A percentile compares a stretch with the other conserved stretches of the same genome.
These are phyloP conservation scores for Cheumatopsyche charites DNA, from an alignment of 1,140 invertebrate genomes.

Conservation along the genomic window DNA sequence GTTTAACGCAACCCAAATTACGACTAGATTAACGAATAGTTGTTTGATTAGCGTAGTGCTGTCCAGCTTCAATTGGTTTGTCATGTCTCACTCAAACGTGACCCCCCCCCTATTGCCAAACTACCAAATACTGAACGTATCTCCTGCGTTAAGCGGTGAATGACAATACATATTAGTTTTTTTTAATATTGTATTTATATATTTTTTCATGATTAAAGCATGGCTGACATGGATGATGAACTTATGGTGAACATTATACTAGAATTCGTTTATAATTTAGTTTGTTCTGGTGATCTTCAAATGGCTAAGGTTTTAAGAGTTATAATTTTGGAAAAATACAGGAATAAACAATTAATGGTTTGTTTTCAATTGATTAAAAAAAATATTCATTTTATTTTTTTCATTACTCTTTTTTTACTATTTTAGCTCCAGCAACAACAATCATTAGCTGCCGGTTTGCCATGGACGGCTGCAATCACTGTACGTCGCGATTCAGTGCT, in stretches of 20 bases:
- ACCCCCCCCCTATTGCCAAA: no score
- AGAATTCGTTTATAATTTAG: slow-evolving; percentile 90
- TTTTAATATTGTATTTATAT: slow-evolving; percentile 5
- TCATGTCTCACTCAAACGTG: no score
- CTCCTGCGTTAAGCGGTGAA: no score
- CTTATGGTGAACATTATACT: slow-evolving; percentile 75
- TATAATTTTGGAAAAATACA: slow-evolving; percentile 90
- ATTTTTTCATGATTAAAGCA: slow-evolving; percentile 61
- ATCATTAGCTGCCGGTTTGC: slow-evolving; percentile 1
- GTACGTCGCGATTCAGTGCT: slow-evolving; percentile 76
- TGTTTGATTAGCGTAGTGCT: neutral
- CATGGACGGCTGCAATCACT: slow-evolving; percentile 57
- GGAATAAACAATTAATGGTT: slow-evolving; percentile 64
- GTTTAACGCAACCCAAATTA: no score
- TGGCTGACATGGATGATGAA: slow-evolving; percentile 79
- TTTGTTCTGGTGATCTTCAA: slow-evolving; percentile 83
- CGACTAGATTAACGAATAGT: neutral
- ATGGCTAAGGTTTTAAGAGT: slow-evolving; percentile 88
- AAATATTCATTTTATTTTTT: no score
- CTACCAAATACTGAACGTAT: no score
- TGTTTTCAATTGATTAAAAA: neutral
- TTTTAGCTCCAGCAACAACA: slow-evolving; percentile 38
- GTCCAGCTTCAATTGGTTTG: no score
- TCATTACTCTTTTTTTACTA: neutral
- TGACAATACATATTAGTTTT: no score